These are phyloP conservation scores for Eremophila alpestris DNA, from an alignment of 2,797 vertebrate genomes.

Conservation along the genomic window DNA sequence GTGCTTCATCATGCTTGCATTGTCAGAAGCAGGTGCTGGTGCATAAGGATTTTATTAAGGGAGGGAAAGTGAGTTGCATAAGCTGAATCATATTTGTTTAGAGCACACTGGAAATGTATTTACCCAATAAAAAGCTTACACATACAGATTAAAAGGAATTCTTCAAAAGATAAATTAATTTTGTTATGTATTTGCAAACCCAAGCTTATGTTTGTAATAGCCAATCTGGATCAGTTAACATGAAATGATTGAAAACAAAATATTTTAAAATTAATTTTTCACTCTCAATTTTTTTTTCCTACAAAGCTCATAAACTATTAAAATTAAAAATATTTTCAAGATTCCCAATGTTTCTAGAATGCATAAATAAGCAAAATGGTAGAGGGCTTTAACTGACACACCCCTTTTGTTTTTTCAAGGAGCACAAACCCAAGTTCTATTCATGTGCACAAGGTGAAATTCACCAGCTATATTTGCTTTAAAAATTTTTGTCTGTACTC, in stretches of 20 bases:
- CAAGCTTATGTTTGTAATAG: neutral
- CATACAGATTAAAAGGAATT: neutral
- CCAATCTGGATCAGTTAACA: neutral
- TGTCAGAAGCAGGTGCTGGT: conserved; percentile 47
- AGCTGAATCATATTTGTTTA: neutral
- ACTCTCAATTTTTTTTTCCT: neutral
- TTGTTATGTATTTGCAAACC: neutral
- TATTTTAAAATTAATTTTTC: neutral
- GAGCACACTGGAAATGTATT: neutral
- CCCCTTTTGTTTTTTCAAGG: rapidly evolving
- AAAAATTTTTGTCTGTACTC: neutral
- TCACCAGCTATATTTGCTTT: neutral
- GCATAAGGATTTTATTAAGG: neutral
- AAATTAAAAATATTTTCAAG: neutral
- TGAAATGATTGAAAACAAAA: neutral
- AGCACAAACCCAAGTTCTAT: neutral
- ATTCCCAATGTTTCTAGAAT: neutral
- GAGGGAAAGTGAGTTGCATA: neutral
- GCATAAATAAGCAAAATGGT: neutral
- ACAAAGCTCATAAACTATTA: neutral
- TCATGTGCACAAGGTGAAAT: neutral
- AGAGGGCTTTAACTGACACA: neutral
- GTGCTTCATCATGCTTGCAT: neutral
- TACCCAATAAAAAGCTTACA: neutral
- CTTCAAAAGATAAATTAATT: neutral